A percentile compares a stretch with the other conserved stretches of the same genome.
Conservation (phyloP, 1,140 invertebrate species). For the Ooceraea biroi region DNA sequence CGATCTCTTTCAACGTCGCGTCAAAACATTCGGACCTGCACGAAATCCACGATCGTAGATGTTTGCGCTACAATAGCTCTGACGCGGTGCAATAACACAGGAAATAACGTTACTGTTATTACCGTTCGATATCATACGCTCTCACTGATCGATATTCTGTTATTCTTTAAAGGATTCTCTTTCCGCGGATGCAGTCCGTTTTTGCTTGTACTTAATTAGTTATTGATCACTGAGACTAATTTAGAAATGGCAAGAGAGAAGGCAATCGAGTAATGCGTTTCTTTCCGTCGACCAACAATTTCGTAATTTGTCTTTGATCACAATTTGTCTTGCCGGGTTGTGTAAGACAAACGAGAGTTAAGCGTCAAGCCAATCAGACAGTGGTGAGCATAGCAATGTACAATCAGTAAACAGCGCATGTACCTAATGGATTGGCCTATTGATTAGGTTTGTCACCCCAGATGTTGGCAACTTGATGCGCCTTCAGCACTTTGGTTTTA, state of each 20-base stretch:
- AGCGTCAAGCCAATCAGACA: slow-evolving; percentile 57
- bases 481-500: not conserved
- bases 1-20: slow-evolving; percentile 1
- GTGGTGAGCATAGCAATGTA: slow-evolving; percentile 55
- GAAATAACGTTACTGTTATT: slow-evolving; percentile 1
- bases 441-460: slow-evolving; percentile 64
- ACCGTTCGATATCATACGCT: not conserved
- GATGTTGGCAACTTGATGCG: slow-evolving; percentile 3
- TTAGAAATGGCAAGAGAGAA: not conserved
- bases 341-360: slow-evolving; percentile 57
- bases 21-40: slow-evolving; percentile 23
- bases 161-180: not conserved
- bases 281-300: not conserved
- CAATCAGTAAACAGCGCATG: slow-evolving; percentile 66
- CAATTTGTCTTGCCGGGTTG: slow-evolving; percentile 24
- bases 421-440: slow-evolving; percentile 65
- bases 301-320: slow-evolving; percentile 41
- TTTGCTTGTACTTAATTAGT: not conserved
- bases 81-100: not conserved
- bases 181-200: not conserved
- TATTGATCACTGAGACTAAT: slow-evolving; percentile 23
- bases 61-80: not conserved
- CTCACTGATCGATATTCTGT: not conserved
- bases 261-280: slow-evolving; percentile 36
- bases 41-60: not conserved